Conservation (phyloP, 2,113 vertebrate genomes). For the Candoia aspera region DNA sequence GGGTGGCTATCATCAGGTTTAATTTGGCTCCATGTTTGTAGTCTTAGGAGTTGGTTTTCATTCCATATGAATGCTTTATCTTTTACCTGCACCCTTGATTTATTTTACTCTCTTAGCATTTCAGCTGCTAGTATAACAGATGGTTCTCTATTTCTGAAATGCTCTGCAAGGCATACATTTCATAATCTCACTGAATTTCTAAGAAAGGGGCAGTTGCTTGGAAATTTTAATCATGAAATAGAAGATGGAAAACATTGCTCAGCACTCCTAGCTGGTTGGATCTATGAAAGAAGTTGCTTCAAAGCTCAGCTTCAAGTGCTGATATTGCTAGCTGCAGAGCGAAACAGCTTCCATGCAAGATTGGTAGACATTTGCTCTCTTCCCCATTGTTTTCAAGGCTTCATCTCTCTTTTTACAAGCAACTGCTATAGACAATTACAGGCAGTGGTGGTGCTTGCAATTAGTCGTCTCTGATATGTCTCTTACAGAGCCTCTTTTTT, state of each 20-base stretch:
- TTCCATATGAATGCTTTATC: background rate
- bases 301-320: background rate
- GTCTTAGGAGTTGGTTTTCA: background rate
- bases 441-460: too few species aligned
- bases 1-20: background rate
- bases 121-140: background rate
- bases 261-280: too few species aligned
- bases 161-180: background rate
- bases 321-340: background rate
- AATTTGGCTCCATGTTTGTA: background rate
- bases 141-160: background rate
- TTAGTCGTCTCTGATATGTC: background rate
- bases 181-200: background rate
- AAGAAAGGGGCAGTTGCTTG: background rate
- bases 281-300: background rate
- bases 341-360: background rate
- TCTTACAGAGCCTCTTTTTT: background rate
- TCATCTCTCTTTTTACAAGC: background rate
- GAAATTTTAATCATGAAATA: background rate
- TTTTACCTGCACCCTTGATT: background rate
- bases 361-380: background rate
- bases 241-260: background rate
- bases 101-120: slow-evolving; percentile 11
- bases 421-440: background rate
- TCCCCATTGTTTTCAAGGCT: background rate